These are phyloP conservation scores for Nephrotoma flavescens DNA, from an alignment of 2,888 invertebrate genomes.

Conservation along the genomic window DNA sequence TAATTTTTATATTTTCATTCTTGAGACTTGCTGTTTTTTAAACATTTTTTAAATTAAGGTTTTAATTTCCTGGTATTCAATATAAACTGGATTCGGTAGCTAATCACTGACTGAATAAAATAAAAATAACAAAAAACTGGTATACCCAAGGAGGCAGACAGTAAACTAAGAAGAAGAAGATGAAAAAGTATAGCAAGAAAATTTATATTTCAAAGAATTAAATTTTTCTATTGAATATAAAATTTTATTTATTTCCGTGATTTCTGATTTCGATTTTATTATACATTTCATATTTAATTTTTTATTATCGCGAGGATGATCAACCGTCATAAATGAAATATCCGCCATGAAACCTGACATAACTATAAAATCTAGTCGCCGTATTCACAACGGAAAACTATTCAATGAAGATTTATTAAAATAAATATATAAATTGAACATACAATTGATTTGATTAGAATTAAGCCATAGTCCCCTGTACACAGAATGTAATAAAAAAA, in stretches of 20 bases:
- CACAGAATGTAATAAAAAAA: background rate
- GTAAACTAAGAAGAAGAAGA: background rate
- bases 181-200: background rate
- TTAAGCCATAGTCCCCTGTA: background rate
- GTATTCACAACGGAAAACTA: background rate
- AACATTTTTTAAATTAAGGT: background rate
- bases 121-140: background rate
- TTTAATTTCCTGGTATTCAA: slow-evolving; percentile 3
- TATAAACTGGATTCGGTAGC: background rate
- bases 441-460: background rate
- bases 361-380: background rate
- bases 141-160: background rate
- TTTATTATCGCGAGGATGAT: background rate
- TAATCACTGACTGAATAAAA: background rate
- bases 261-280: background rate
- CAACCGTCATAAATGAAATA: background rate
- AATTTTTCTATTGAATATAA: background rate
- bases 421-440: background rate
- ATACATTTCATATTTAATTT: background rate
- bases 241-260: background rate
- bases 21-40: background rate
- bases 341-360: background rate
- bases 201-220: background rate
- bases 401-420: background rate
- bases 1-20: background rate